Base-by-base conservation (phyloP, 2,888 invertebrate species). In the Protonemura montana region DNA sequence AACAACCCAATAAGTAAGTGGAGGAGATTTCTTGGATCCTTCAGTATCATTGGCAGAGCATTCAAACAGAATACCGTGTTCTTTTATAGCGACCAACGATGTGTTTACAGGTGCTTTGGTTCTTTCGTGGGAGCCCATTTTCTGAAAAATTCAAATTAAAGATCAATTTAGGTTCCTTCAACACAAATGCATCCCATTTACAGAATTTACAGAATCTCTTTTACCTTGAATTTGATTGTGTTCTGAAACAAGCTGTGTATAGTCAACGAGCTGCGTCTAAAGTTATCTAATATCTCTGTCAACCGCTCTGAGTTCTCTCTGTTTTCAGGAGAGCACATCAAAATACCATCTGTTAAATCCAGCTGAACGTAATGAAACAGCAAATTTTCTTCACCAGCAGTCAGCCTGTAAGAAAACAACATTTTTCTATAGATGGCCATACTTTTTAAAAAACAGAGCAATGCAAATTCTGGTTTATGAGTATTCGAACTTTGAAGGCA, bases 81-180 rank as follows among this genome's bases (percentile, higher is more conserved):
- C 98, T 90, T 96, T 96, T 30, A 97, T 95, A 30, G 95, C 95
- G 10, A 96, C 94, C 80, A 96, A 91, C 88, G 95, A 95, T 90
- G 95, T 95, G 90, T 96, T 95, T 86, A 95, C 92, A 0, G 93
- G 92, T 87, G 93, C 93, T 88, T 91, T 91, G 26, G 91, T 84
- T 30, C 42, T 28, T 5, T 28, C 42, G 25, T 28, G 28, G 6
- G 84, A 84, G 41, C 28, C 35, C 35, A 84, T 42, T 25, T 84
- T 84, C 35, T 42, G 28, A 3, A 41, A 83, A n/a, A 59, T 28
- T 16, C 25, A 81, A 35, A 25, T 30, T 81, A n/a, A 21, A 21
- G 26, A n/a, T 0, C 21, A 21, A 35, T 81, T 16, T 81, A 30
- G 35, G 35, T 10, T 35, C 35, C 3, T 35, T 35, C 35, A 3